Evolutionary conservation across 2,797 vertebrate species (phyloP).

Genomic region (Xenops minutus): DNA sequence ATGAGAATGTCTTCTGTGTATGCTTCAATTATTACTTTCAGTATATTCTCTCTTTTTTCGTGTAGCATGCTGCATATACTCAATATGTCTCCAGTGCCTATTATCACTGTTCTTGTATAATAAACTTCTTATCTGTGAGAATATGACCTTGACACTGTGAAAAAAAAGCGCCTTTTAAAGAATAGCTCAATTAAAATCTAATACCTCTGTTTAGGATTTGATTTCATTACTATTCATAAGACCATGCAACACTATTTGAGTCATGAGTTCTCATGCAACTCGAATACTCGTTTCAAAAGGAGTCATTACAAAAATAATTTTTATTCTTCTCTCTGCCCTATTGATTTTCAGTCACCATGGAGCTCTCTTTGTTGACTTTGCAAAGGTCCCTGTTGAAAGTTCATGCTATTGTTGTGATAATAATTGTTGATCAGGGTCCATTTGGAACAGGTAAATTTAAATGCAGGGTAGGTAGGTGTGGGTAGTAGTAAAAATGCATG

Average conservation of each 20-base stretch:
- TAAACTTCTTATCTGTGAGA: constrained; percentile 71
- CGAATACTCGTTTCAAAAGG: constrained; percentile 60
- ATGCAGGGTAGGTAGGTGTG: not conserved
- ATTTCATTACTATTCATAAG: constrained; percentile 80
- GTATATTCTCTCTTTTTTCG: constrained; percentile 70
- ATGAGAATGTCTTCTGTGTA: constrained; percentile 74
- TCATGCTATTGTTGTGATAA: not conserved
- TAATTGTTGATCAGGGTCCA: not conserved
- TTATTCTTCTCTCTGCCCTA: constrained; percentile 24
- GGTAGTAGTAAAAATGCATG: not conserved
- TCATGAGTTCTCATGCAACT: constrained; percentile 57
- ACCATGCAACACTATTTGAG: constrained; percentile 20
- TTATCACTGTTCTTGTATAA: constrained; percentile 72
- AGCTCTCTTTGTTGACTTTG: constrained; percentile 40
- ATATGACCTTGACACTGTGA: constrained; percentile 75
- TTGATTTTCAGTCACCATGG: constrained; percentile 39
- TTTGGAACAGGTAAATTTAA: not conserved
- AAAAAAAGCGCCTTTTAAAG: constrained; percentile 69
- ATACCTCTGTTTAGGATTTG: constrained; percentile 74
- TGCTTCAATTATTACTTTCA: constrained; percentile 75
- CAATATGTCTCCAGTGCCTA: constrained; percentile 68
- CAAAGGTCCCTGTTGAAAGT: constrained; percentile 9
- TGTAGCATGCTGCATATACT: constrained; percentile 66
- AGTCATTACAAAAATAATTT: constrained; percentile 60
- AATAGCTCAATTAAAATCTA: constrained; percentile 81